A percentile compares a stretch with the other conserved stretches of the same genome.
Conservation (phyloP, 1,140 invertebrate genomes). For the Camponotus floridanus region DNA sequence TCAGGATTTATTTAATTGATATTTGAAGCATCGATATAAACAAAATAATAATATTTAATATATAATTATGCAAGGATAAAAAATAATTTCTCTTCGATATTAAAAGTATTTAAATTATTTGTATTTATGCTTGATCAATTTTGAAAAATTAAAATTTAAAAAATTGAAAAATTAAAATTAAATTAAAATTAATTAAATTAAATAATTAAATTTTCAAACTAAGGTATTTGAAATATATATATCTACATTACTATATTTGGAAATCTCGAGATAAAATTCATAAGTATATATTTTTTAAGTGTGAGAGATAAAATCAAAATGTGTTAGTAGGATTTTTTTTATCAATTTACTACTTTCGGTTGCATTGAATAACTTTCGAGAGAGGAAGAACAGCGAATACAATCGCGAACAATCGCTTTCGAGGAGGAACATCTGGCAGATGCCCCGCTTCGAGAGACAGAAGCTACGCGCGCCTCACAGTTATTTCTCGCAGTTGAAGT, state of each 20-base stretch:
- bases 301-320: too few species aligned
- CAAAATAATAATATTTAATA: background rate
- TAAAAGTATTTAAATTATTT: background rate
- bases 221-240: background rate
- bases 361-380: constrained; percentile 39
- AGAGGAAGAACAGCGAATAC: background rate
- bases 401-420: constrained; percentile 38
- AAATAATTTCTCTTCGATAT: background rate
- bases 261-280: too few species aligned
- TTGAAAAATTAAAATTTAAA: background rate
- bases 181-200: too few species aligned
- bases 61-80: background rate
- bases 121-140: background rate
- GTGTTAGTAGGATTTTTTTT: background rate
- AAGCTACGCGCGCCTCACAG: constrained; percentile 70
- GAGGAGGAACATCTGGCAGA: constrained; percentile 79
- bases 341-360: background rate
- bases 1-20: background rate
- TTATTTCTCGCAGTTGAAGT: constrained; percentile 63
- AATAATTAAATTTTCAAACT: background rate
- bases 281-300: background rate
- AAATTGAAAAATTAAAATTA: too few species aligned
- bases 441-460: constrained; percentile 76
- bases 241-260: too few species aligned
- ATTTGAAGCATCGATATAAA: background rate